Evolutionary conservation across 2,797 vertebrate genomes (phyloP), one percentile per base, ranked within the genome.

Genomic region (Protonibea diacanthus): DNA sequence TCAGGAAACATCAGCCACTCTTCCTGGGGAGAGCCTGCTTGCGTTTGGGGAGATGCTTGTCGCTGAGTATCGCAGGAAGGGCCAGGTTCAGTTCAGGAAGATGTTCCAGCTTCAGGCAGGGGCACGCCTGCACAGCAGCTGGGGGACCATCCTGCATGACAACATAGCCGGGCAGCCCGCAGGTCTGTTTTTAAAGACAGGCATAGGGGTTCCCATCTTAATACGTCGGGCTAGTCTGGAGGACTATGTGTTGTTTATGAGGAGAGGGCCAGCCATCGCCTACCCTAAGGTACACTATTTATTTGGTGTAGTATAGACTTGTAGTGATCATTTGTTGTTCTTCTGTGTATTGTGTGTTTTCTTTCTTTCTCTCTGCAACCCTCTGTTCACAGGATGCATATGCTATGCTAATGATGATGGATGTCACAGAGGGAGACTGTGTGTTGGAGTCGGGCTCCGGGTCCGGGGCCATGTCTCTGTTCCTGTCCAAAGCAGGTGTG

Each of bases 361-460:
- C 7, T 33, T 4, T 40, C n/a, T 63, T 18, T 25, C 29, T 63
- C 12, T 49, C 2, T 63, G n/a, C 47, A 17, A 4, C 2, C 59
- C 8, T 33, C 33, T 38, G 33, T 38, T 38, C 33, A 38, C 33
- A 99, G 97, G 97, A 98, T 70, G 27, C 93, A 20, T 93, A 25
- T 14, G 83, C 91, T 3, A 88, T 98, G 80, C 64, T 98, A 21
- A 76, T 82, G 91, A 95, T 99, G 97, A 96, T 96, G 95, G 96
- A 99, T 44, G 48, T 97, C 61, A 92, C 88, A n/a, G 93, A 95
- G 20, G 97, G 97, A 69, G 96, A 99, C 85, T 84, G 86, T 0
- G 95, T 99, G 60, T 60, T 99, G 86, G 97, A 99, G 94, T 94
- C 91, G 0, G 98, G 97, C n/a, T 97, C 97, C 0, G 98, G 97